These are phyloP conservation scores for Pseudopleuronectes americanus DNA, from an alignment of 2,797 vertebrate species.

Conservation along the genomic window DNA sequence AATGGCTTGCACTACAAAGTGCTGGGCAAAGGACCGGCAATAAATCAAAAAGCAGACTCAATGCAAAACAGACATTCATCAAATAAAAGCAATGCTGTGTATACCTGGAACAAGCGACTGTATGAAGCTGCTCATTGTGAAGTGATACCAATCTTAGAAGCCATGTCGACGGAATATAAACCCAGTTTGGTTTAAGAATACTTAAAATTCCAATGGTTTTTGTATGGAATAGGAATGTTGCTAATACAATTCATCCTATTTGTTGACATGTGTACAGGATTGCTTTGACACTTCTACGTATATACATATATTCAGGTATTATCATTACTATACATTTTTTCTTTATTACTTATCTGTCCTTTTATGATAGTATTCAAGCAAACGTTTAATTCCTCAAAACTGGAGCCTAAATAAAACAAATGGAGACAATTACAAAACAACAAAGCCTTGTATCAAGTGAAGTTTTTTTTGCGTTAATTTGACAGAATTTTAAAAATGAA, in stretches of 20 bases:
- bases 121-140: slow-evolving; percentile 30
- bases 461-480: slow-evolving; percentile 27
- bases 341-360: neutral
- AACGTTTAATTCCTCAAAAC: slow-evolving; percentile 12
- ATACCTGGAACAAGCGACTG: slow-evolving; percentile 43
- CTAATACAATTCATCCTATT: neutral
- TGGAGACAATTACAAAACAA: slow-evolving; percentile 16
- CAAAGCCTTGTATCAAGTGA: slow-evolving; percentile 30
- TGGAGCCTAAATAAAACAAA: slow-evolving; percentile 6
- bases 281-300: neutral
- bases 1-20: slow-evolving; percentile 69
- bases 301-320: too few species aligned
- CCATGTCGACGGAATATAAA: slow-evolving; percentile 14
- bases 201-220: neutral
- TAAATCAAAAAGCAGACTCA: slow-evolving; percentile 70
- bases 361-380: neutral
- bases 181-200: neutral
- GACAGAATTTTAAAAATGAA: slow-evolving; percentile 36
- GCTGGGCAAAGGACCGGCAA: slow-evolving; percentile 56
- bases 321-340: neutral
- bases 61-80: slow-evolving; percentile 76
- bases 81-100: slow-evolving; percentile 61
- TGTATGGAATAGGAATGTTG: neutral
- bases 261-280: neutral
- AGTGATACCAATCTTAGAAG: neutral